These are phyloP conservation scores for Cydia fagiglandana DNA, from an alignment of 1,140 invertebrate genomes.

Conservation along the genomic window DNA sequence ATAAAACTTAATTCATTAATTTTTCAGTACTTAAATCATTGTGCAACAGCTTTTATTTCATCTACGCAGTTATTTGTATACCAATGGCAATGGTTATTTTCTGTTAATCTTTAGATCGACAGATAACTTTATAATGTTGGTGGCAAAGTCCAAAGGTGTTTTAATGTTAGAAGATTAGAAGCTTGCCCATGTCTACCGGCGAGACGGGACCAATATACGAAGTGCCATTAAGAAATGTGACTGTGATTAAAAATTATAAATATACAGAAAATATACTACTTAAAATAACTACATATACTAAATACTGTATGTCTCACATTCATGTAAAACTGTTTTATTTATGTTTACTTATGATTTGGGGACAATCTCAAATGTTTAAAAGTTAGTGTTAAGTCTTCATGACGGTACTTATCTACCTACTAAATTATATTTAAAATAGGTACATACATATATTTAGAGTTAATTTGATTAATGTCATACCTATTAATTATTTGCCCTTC, in stretches of 20 bases:
- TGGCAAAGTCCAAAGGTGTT: constrained; percentile 12
- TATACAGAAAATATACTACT: not conserved
- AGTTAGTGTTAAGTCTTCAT: not conserved
- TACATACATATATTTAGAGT: not conserved
- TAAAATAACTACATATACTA: not conserved
- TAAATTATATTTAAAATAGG: not conserved
- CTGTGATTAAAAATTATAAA: too few species aligned
- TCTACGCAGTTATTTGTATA: too few species aligned
- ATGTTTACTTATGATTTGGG: not conserved
- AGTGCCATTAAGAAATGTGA: not conserved
- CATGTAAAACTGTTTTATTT: not conserved
- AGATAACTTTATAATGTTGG: not conserved
- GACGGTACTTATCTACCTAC: too few species aligned
- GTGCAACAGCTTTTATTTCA: too few species aligned
- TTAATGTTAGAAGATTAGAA: not conserved
- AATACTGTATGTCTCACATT: not conserved
- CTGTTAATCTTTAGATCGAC: not conserved
- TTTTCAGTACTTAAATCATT: too few species aligned
- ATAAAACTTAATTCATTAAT: too few species aligned
- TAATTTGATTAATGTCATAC: too few species aligned
- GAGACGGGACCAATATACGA: not conserved
- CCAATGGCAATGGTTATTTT: not conserved
- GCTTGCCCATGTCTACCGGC: not conserved
- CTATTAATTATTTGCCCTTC: not conserved
- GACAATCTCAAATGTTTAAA: not conserved